Conservation (phyloP, 2,797 vertebrate species). For the Enteromius viviparus region DNA sequence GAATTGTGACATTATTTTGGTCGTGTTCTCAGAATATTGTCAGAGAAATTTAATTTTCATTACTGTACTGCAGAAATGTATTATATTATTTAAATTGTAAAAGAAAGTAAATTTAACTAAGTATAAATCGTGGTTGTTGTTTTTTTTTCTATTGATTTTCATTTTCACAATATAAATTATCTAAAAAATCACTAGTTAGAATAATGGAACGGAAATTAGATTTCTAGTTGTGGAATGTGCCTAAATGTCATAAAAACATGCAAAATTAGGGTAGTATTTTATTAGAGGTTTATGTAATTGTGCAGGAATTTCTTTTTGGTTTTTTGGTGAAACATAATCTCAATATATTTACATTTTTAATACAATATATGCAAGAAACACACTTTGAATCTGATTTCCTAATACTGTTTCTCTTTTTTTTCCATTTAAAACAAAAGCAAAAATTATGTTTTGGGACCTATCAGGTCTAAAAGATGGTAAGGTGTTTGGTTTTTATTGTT, state of each 20-base stretch:
- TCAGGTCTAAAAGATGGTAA: background rate
- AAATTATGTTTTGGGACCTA: background rate
- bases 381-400: background rate
- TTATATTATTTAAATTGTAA: background rate
- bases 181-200: too few relatives aligned
- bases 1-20: background rate
- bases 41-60: background rate
- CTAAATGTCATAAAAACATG: background rate
- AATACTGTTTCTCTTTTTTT: background rate
- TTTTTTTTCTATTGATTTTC: background rate
- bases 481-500: background rate
- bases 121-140: background rate
- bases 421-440: background rate
- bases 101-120: background rate
- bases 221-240: background rate
- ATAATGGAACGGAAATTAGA: too few relatives aligned
- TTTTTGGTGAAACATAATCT: background rate
- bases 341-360: background rate
- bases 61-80: background rate
- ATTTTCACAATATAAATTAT: too few relatives aligned
- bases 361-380: background rate
- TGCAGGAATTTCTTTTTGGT: background rate
- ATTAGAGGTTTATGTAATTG: too few relatives aligned
- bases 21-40: background rate
- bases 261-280: background rate